These are phyloP conservation scores for Neolamprologus cancellatus DNA, from an alignment of 2,113 vertebrate genomes.

Conservation along the genomic window DNA sequence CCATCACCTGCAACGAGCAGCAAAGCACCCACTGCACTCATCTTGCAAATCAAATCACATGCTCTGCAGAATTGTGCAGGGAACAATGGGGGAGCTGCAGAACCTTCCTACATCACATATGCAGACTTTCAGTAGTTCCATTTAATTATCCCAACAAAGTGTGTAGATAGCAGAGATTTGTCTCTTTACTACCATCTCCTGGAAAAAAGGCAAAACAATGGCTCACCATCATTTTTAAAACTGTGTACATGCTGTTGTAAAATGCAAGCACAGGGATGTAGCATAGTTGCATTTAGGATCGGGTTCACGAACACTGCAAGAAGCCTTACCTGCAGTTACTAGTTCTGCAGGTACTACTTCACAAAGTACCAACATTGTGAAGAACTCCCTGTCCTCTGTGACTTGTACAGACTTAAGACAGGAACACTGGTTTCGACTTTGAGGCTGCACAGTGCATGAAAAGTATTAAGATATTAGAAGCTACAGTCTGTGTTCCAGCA, in stretches of 20 bases:
- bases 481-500: not conserved
- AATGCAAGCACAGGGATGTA: not conserved
- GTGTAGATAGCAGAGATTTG: not conserved
- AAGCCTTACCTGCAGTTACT: not conserved
- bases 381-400: not conserved
- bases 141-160: not conserved
- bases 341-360: too few species aligned
- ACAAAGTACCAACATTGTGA: not conserved
- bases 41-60: not conserved
- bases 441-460: not conserved
- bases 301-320: not conserved
- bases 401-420: not conserved
- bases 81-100: not conserved
- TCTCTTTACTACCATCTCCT: not conserved
- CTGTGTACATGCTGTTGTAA: not conserved
- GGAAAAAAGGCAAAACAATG: not conserved
- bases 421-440: not conserved
- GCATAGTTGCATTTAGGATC: not conserved
- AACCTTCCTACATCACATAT: not conserved
- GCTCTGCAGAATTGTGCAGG: not conserved
- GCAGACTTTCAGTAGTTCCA: not conserved
- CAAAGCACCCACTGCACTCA: not conserved
- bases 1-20: conserved; percentile 46
- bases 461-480: not conserved
- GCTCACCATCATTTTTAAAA: not conserved